Conservation (phyloP, 2,888 invertebrate genomes). For the Ophion obscuratus region DNA sequence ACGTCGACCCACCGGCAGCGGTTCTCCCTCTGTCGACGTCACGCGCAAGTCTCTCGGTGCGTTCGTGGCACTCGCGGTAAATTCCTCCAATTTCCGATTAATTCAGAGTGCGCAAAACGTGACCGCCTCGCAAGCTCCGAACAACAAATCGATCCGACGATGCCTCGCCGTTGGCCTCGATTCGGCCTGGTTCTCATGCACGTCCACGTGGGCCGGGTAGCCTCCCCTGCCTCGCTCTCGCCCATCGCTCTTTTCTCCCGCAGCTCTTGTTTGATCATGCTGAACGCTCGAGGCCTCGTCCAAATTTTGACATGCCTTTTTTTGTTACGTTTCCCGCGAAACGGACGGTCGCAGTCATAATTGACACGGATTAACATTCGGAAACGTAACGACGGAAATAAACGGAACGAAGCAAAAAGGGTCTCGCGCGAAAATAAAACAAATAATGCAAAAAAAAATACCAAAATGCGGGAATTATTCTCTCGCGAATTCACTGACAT, state of each 20-base stretch:
- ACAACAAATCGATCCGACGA: constrained; percentile 59
- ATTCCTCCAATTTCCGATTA: constrained; percentile 41
- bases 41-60: background rate
- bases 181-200: constrained; percentile 39
- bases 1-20: background rate
- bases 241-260: constrained; percentile 11
- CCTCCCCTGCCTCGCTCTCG: constrained; percentile 14
- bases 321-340: background rate
- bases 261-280: background rate
- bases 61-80: constrained; percentile 1
- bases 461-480: background rate
- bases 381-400: background rate
- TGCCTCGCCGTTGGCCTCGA: constrained; percentile 52
- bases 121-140: constrained; percentile 37
- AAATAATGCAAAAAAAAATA: background rate
- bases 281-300: background rate
- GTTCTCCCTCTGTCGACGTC: background rate
- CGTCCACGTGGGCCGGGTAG: constrained; percentile 39
- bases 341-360: background rate
- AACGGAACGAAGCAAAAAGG: background rate
- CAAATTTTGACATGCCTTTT: background rate
- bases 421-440: background rate
- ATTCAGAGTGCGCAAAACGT: constrained; percentile 45
- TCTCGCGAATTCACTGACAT: background rate
- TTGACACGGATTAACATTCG: background rate